phyloP scores from a whole-genome alignment of 2,113 vertebrate species.

The Melanerpes formicivorus region DNA sequence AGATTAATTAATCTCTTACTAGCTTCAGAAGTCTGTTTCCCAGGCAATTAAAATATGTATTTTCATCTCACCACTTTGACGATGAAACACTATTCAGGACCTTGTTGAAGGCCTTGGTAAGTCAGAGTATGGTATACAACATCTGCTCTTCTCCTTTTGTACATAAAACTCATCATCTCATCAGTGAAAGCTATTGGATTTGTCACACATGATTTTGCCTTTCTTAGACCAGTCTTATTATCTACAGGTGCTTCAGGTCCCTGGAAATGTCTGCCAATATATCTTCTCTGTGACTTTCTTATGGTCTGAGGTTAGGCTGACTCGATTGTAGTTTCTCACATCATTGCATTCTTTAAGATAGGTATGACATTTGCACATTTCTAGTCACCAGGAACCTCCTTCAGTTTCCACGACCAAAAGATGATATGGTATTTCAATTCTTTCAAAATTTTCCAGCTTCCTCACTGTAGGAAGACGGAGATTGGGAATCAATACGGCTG shows the following conservation, averaged over 20 bases:
- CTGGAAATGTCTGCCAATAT: neutral
- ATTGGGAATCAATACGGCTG: too few species aligned
- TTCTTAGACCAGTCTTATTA: neutral
- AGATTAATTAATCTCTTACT: neutral
- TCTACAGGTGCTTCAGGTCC: neutral
- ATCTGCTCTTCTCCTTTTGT: neutral
- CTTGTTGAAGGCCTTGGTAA: neutral
- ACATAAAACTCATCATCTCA: neutral
- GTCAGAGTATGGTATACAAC: neutral
- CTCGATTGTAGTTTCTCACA: neutral
- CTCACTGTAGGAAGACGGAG: too few species aligned
- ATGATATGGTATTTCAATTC: fast-evolving
- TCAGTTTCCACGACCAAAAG: neutral
- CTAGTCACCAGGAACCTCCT: neutral
- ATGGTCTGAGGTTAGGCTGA: neutral
- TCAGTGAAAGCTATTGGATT: neutral
- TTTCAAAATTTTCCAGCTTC: neutral
- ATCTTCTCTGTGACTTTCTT: neutral
- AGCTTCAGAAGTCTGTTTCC: neutral
- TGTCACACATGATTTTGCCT: neutral
- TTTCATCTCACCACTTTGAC: neutral
- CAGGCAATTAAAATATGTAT: neutral
- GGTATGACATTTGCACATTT: neutral
- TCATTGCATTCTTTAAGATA: neutral
- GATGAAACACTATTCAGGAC: neutral